A percentile compares a stretch with the other conserved stretches of the same genome.
Conservation (phyloP, 2,113 vertebrate genomes). For the Microcebus jonahi region DNA sequence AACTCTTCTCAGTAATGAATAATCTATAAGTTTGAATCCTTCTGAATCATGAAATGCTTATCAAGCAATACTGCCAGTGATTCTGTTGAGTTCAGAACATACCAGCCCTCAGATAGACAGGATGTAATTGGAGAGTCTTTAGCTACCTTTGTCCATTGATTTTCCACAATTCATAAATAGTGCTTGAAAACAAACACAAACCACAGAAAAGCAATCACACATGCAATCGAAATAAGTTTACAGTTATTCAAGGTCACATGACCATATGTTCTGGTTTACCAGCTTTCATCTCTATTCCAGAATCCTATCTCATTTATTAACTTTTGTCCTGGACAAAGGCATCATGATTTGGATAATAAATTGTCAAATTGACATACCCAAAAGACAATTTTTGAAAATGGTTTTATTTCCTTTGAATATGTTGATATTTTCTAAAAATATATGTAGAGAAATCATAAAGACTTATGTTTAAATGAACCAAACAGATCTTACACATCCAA, state of each 20-base stretch:
- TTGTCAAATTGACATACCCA: neutral
- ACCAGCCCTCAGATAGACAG: neutral
- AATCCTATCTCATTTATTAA: neutral
- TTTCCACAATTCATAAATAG: neutral
- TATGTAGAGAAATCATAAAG: neutral
- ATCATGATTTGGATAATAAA: neutral
- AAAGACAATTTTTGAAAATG: neutral
- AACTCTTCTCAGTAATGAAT: slow-evolving; percentile 50
- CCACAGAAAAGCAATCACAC: neutral
- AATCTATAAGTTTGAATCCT: slow-evolving; percentile 34
- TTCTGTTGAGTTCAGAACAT: neutral
- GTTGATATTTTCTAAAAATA: neutral
- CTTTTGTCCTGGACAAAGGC: neutral
- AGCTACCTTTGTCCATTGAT: neutral
- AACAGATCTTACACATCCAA: neutral
- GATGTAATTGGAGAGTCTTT: neutral
- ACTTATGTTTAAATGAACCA: neutral
- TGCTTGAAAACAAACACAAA: neutral
- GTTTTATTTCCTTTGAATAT: slow-evolving; percentile 4
- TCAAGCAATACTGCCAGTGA: neutral
- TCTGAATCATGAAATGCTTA: neutral
- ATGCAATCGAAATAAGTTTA: neutral
- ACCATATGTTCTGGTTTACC: neutral
- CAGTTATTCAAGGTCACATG: neutral
- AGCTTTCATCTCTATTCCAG: neutral